Conservation (phyloP, 1,140 invertebrate species). For the Mylabris phalerata region DNA sequence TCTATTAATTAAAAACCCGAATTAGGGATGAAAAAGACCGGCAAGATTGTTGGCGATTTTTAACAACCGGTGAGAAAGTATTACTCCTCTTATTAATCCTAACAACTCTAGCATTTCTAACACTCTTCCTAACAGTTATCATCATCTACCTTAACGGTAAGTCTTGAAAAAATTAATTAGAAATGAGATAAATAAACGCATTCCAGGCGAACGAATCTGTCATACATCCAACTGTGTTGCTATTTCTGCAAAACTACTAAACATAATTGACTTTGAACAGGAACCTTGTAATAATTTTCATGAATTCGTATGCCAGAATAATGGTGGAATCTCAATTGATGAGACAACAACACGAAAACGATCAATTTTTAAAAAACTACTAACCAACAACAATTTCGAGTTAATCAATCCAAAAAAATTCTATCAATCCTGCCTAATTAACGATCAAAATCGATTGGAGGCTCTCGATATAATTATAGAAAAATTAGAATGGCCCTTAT, state of each 20-base stretch:
- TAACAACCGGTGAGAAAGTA: constrained; percentile 2
- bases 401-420: no score
- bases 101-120: not conserved
- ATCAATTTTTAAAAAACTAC: no score
- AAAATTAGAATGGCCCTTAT: constrained; percentile 8
- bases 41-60: constrained; percentile 4
- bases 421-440: no score
- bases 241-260: constrained; percentile 9
- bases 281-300: constrained; percentile 73
- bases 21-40: not conserved
- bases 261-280: constrained; percentile 38
- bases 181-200: not conserved
- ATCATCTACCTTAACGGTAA: constrained; percentile 2
- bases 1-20: no score
- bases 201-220: not conserved
- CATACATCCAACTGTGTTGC: constrained; percentile 10
- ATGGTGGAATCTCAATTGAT: no score
- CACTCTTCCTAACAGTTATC: not conserved
- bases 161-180: not conserved
- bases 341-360: no score
- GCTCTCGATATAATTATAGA: no score
- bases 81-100: constrained; percentile 1
- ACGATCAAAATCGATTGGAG: no score
- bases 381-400: no score
- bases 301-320: constrained; percentile 50